Conservation (phyloP, 53 echinoderm and acorn worm species). For the Echinometra lucunter region DNA sequence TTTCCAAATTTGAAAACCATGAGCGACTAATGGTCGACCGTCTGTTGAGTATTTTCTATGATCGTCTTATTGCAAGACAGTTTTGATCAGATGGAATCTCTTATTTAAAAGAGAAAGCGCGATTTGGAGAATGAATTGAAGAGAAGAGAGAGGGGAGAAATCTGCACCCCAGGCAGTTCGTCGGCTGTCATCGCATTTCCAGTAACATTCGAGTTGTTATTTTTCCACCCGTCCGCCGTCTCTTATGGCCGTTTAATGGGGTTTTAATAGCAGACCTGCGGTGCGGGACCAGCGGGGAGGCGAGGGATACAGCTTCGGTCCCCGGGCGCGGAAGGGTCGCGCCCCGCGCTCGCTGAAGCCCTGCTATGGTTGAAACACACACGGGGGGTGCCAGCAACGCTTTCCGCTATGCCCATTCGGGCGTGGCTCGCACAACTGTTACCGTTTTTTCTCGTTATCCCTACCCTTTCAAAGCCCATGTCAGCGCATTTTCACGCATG, state of each 20-base stretch:
- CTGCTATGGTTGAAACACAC: constrained; percentile 28
- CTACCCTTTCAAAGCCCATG: constrained; percentile 1
- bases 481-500: constrained; percentile 54
- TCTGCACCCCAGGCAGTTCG: constrained; percentile 61
- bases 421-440: constrained; percentile 67
- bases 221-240: constrained; percentile 66
- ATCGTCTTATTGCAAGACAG: constrained; percentile 25
- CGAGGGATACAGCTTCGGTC: constrained; percentile 54
- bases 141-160: constrained; percentile 45
- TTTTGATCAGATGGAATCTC: constrained; percentile 27
- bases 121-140: constrained; percentile 20
- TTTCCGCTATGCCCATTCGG: constrained; percentile 44
- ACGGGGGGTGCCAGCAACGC: constrained; percentile 3
- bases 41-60: constrained; percentile 58
- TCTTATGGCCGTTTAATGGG: constrained; percentile 69
- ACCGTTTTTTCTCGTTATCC: constrained; percentile 50
- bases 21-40: constrained; percentile 58
- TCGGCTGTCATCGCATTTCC: constrained; percentile 59
- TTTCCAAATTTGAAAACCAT: constrained; percentile 72
- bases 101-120: constrained; percentile 23
- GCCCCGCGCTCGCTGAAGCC: constrained; percentile 36
- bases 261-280: constrained; percentile 68
- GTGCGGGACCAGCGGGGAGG: constrained; percentile 60
- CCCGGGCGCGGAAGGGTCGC: constrained; percentile 48
- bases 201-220: constrained; percentile 66